phyloP scores from a whole-genome alignment of 2,797 vertebrate genomes.

The Danionella dracula region DNA sequence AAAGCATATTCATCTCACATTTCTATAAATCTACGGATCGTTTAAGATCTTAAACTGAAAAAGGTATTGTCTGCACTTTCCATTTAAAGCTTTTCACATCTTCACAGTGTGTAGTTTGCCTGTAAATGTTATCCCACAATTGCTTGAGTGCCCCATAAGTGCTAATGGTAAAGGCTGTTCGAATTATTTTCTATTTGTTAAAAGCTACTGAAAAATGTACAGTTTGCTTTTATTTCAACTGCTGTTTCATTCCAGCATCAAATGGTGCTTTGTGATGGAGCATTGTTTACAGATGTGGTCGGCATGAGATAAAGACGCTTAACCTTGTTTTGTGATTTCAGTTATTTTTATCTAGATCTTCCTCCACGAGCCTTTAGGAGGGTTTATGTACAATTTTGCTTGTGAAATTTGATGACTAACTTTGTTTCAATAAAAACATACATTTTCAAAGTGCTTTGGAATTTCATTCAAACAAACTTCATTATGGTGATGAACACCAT shows the following conservation, averaged over 20 bases:
- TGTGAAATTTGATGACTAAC: neutral
- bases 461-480: too few species aligned
- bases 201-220: slow-evolving; percentile 37
- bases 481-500: too few species aligned
- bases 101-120: slow-evolving; percentile 40
- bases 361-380: slow-evolving; percentile 42
- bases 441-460: too few species aligned
- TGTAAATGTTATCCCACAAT: slow-evolving; percentile 53
- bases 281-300: slow-evolving; percentile 28
- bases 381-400: slow-evolving; percentile 15
- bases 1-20: slow-evolving; percentile 16
- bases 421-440: slow-evolving; percentile 39
- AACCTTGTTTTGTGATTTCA: slow-evolving; percentile 18
- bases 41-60: neutral
- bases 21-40: too few species aligned
- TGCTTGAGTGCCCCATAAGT: slow-evolving; percentile 49
- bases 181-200: slow-evolving; percentile 40
- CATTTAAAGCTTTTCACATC: slow-evolving; percentile 44
- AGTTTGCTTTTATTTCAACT: slow-evolving; percentile 37
- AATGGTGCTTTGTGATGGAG: slow-evolving; percentile 13
- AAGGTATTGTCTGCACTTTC: slow-evolving; percentile 43
- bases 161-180: slow-evolving; percentile 32
- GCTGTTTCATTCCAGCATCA: slow-evolving; percentile 16
- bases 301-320: slow-evolving; percentile 7
- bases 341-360: slow-evolving; percentile 43